Evolutionary conservation across 1,140 invertebrate genomes (phyloP).

Genomic region (Sminthurinus signatus): DNA sequence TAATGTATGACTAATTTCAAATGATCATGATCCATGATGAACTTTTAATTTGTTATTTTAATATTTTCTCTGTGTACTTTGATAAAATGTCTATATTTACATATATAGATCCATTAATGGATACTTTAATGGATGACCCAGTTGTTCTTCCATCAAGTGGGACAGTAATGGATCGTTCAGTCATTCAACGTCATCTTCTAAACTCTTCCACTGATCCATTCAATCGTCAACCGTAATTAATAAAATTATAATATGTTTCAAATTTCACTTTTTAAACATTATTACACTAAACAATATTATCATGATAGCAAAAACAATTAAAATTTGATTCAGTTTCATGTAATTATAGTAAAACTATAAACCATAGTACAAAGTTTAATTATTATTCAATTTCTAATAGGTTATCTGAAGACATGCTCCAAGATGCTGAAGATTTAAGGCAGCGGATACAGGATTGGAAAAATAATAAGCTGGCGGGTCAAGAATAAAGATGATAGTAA

Average conservation of each 20-base stretch:
- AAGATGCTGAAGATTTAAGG: slow-evolving; percentile 64
- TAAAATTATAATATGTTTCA: no score
- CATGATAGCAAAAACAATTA: no score
- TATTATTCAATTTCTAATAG: no score
- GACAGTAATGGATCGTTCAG: slow-evolving; percentile 88
- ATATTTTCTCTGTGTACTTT: slow-evolving; percentile 34
- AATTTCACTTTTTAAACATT: no score
- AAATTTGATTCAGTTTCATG: no score
- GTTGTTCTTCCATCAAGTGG: slow-evolving; percentile 89
- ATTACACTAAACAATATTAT: no score
- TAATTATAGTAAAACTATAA: no score
- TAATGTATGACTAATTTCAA: neutral
- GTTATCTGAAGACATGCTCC: slow-evolving; percentile 81
- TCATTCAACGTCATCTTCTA: slow-evolving; percentile 87
- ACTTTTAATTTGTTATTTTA: neutral
- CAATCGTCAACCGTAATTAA: slow-evolving; percentile 85
- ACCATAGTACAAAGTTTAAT: no score
- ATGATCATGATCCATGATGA: neutral
- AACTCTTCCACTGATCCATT: slow-evolving; percentile 97
- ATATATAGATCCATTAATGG: slow-evolving; percentile 95
- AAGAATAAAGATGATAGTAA: no score
- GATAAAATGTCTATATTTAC: no score
- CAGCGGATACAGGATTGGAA: slow-evolving; percentile 72
- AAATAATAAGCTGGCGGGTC: slow-evolving; percentile 58
- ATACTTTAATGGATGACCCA: slow-evolving; percentile 94